Evolutionary conservation across 2,113 vertebrate species (phyloP), one percentile per base, ranked within the genome.

Genomic region (Albula goreensis): DNA sequence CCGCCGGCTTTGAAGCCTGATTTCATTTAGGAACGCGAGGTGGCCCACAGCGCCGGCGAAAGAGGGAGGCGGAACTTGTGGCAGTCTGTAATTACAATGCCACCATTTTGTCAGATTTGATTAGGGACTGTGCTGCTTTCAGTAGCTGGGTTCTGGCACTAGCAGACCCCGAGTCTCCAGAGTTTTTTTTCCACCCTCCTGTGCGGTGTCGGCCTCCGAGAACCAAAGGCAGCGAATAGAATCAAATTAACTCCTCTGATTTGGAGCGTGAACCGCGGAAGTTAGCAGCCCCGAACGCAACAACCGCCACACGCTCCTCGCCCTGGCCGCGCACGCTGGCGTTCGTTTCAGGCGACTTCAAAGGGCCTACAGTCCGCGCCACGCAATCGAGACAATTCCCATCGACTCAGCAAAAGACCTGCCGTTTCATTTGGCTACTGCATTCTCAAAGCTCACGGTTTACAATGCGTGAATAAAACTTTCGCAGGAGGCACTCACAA

Each of bases 31-130:
- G 31, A 56, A 74, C n/a, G 60, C 83, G 77, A 84, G 51, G 22
- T 41, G 70, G 60, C 83, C 83, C 70, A 25, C 60, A 74, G 83
- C 60, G 60, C 83, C 74, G 48, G 31, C 15, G 41, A 74, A 50
- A 77, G 60, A 17, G 63, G 5, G 63, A 70, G 63, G 25, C 19
- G 60, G 31, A 49, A 88, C 90, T 91, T 88, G 90, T 88, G 88
- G 89, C 88, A 85, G 88, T 84, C 66, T 57, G 82, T 79, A 87
- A 87, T 79, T 83, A 63, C 53, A 83, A 87, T 83, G 77, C 86
- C 51, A 70, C 77, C 53, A 52, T 53, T 49, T 83, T 83, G 81
- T 86, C 86, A 83, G 86, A 48, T 83, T 83, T 86, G 86, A 86
- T 78, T 86, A 83, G 66, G 78, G 51, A 48, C 53, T 56, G 51